Percentiles rank a stretch among this genome's conserved stretches.
phyloP scores from a whole-genome alignment of 2,113 vertebrate genomes.

The Brachionichthys hirsutus region DNA sequence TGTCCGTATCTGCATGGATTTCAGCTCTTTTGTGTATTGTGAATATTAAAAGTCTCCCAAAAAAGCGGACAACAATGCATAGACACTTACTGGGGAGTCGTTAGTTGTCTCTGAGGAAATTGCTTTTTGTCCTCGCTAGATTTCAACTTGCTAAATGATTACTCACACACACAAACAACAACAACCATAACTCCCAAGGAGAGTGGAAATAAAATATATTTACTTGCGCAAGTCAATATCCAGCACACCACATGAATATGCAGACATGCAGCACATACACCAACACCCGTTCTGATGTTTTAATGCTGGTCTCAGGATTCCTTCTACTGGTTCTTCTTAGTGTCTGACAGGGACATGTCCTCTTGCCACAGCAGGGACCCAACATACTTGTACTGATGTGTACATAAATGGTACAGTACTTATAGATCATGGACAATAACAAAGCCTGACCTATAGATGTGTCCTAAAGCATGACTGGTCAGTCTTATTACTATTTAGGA shows the following conservation, averaged over 20 bases:
- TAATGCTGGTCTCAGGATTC: constrained; percentile 12
- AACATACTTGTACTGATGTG: constrained; percentile 47
- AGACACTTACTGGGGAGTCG: too few species aligned
- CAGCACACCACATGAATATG: background rate
- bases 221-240: background rate
- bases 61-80: background rate
- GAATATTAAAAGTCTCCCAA: constrained; percentile 10
- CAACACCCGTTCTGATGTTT: background rate
- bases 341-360: constrained; percentile 29
- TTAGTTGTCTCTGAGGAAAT: too few species aligned
- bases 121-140: too few species aligned
- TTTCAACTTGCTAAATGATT: too few species aligned
- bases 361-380: constrained; percentile 39
- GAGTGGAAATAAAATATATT: background rate
- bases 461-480: constrained; percentile 34
- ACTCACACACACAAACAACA: background rate
- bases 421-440: constrained; percentile 16
- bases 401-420: constrained; percentile 9
- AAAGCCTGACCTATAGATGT: constrained; percentile 50
- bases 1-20: constrained; percentile 3
- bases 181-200: background rate
- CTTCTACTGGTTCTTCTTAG: constrained; percentile 10
- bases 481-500: background rate
- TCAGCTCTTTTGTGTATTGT: constrained; percentile 11
- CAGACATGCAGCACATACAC: background rate